A percentile compares a stretch with the other conserved stretches of the same genome.
These are phyloP conservation scores for Ateles fusciceps DNA, from an alignment of 2,797 vertebrate species.

Conservation along the genomic window DNA sequence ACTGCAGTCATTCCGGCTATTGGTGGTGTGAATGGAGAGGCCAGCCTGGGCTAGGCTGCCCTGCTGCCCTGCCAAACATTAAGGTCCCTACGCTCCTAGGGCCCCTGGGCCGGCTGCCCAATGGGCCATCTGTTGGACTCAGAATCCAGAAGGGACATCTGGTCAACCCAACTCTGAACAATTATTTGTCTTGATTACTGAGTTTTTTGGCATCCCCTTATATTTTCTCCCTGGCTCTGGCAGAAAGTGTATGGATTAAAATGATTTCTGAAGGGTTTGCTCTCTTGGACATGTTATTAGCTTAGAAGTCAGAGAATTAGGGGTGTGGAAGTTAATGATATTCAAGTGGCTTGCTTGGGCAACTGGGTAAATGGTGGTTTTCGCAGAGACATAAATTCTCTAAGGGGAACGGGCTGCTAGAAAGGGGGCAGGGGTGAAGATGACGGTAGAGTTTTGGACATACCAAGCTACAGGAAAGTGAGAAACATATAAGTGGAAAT, in stretches of 20 bases:
- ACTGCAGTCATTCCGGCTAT: background rate
- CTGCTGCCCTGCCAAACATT: background rate
- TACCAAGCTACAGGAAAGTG: background rate
- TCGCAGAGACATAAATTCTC: background rate
- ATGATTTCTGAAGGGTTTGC: background rate
- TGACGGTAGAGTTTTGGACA: background rate
- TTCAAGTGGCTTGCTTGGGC: background rate
- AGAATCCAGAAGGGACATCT: conserved; percentile 48
- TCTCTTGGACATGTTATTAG: background rate
- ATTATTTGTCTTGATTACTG: conserved; percentile 33
- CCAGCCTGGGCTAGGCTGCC: background rate
- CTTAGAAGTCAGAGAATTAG: background rate
- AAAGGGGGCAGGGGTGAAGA: background rate
- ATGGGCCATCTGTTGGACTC: background rate
- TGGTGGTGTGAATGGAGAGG: background rate
- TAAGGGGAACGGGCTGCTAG: background rate
- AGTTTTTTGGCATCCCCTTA: background rate
- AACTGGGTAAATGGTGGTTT: background rate
- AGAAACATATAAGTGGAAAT: background rate
- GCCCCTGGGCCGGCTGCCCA: background rate
- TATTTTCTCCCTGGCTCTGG: background rate
- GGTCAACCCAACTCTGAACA: conserved; percentile 22
- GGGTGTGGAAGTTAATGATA: background rate
- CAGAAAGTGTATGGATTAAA: background rate
- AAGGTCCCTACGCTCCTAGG: background rate